Evolutionary conservation across 1,140 invertebrate genomes (phyloP).

Genomic region (Eufriesea mexicana): DNA sequence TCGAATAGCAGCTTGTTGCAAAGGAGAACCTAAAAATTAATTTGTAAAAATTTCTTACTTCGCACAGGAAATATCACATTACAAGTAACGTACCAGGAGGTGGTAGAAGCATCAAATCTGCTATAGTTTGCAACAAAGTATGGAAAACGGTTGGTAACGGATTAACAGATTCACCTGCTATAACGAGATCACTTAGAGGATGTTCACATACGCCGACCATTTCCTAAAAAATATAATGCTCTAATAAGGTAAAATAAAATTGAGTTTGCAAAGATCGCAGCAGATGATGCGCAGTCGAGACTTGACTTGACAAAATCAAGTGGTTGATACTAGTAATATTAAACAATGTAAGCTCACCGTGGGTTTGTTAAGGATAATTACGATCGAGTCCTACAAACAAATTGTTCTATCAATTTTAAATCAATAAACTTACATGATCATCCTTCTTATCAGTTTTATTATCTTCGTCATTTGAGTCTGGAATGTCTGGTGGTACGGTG

Average conservation of each 20-base stretch:
- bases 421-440: conserved; percentile 80
- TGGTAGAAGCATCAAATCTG: conserved; percentile 95
- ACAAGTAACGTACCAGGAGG: conserved; percentile 84
- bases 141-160: conserved; percentile 93
- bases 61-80: not conserved
- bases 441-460: conserved; percentile 82
- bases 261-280: too few relatives aligned
- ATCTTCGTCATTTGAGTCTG: conserved; percentile 81
- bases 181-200: conserved; percentile 90
- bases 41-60: not conserved
- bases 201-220: conserved; percentile 88
- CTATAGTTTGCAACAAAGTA: conserved; percentile 93
- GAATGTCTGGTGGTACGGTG: conserved; percentile 71
- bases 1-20: conserved; percentile 95
- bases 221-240: conserved; percentile 73
- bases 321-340: too few relatives aligned
- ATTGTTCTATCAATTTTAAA: too few relatives aligned
- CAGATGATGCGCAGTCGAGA: too few relatives aligned
- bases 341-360: too few relatives aligned
- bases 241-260: not conserved
- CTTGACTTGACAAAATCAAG: too few relatives aligned
- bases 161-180: conserved; percentile 91
- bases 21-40: conserved; percentile 85
- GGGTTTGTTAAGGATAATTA: too few relatives aligned
- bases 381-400: too few relatives aligned